These are phyloP conservation scores for Ceratina japonica DNA, from an alignment of 1,140 invertebrate species.

Conservation along the genomic window DNA sequence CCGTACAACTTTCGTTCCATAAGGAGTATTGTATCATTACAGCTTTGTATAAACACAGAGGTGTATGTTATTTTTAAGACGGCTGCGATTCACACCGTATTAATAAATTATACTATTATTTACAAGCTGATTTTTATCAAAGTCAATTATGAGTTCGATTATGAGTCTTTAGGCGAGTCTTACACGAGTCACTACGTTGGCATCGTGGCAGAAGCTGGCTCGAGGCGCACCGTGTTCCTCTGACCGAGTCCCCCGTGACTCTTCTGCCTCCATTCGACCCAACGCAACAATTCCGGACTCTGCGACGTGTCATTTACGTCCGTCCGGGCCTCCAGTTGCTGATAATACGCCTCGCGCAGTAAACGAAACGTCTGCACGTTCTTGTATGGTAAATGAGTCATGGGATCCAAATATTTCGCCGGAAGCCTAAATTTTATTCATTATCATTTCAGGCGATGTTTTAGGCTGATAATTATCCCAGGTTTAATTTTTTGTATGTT, in stretches of 20 bases:
- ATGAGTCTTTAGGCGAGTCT: too few relatives aligned
- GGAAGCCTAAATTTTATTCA: slow-evolving; percentile 81
- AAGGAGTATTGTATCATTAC: background rate
- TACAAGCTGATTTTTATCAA: background rate
- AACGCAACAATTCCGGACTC: slow-evolving; percentile 83
- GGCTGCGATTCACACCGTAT: background rate
- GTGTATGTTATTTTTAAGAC: slow-evolving; percentile 8
- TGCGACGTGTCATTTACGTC: slow-evolving; percentile 79
- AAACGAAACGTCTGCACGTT: slow-evolving; percentile 92
- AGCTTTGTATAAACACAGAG: slow-evolving; percentile 15
- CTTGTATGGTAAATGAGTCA: slow-evolving; percentile 92
- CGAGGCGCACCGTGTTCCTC: slow-evolving; percentile 75
- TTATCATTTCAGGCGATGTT: background rate
- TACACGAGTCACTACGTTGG: slow-evolving; percentile 67
- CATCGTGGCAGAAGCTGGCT: slow-evolving; percentile 73
- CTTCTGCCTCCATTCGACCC: slow-evolving; percentile 86
- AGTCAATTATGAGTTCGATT: background rate
- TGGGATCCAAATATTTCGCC: slow-evolving; percentile 95
- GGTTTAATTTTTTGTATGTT: slow-evolving; percentile 37
- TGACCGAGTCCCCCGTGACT: slow-evolving; percentile 66
- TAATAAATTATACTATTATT: slow-evolving; percentile 41
- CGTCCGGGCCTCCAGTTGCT: slow-evolving; percentile 89
- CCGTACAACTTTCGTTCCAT: slow-evolving; percentile 9
- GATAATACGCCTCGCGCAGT: slow-evolving; percentile 93
- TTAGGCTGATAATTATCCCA: background rate